Evolutionary conservation across 1,140 invertebrate genomes (phyloP).

Genomic region (Arctopsyche grandis): DNA sequence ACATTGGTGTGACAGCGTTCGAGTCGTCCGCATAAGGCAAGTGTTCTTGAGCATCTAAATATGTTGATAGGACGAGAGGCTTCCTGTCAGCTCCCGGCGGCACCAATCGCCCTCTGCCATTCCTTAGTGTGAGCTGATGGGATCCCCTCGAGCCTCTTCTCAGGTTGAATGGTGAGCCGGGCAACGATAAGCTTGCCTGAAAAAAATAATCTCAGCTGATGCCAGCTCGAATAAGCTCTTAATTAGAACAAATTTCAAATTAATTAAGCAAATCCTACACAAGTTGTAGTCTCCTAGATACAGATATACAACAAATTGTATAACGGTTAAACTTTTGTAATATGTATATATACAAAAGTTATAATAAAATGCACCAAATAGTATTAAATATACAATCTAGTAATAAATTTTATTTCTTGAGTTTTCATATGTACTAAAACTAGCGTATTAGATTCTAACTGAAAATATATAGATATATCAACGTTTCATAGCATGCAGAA

Average conservation of each 20-base stretch:
- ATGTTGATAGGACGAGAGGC: slow-evolving; percentile 92
- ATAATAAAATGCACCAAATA: slow-evolving; percentile 16
- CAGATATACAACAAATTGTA: background rate
- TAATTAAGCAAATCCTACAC: background rate
- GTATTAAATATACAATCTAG: no score
- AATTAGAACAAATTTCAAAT: background rate
- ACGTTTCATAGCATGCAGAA: slow-evolving; percentile 49
- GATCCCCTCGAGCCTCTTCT: slow-evolving; percentile 88
- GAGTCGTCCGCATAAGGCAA: slow-evolving; percentile 97
- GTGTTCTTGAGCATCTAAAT: slow-evolving; percentile 95
- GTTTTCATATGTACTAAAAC: no score
- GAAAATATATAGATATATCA: no score
- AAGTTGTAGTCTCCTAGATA: background rate
- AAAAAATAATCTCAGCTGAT: slow-evolving; percentile 37
- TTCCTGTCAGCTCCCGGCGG: slow-evolving; percentile 87
- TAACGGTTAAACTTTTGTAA: background rate
- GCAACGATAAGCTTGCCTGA: slow-evolving; percentile 95
- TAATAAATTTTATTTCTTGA: no score
- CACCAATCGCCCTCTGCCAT: slow-evolving; percentile 74
- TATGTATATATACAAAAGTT: background rate
- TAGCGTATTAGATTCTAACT: no score
- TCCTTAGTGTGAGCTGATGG: slow-evolving; percentile 90
- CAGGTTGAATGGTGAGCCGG: slow-evolving; percentile 94
- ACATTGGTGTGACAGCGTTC: slow-evolving; percentile 97
- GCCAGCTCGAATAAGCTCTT: background rate